Evolutionary conservation across 2,888 invertebrate species (phyloP).

Genomic region (Oxytorus armatus): DNA sequence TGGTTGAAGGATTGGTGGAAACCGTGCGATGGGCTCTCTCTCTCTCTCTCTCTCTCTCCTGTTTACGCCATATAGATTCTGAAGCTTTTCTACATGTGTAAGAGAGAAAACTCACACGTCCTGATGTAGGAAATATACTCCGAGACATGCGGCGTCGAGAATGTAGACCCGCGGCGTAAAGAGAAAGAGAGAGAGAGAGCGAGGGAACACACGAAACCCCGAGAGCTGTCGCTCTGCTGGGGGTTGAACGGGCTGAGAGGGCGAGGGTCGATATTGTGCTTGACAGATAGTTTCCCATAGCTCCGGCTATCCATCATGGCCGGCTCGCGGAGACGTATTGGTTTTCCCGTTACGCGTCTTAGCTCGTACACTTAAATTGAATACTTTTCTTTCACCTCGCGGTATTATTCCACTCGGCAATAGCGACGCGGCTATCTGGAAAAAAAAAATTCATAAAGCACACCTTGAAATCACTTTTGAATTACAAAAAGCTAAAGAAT

Average conservation of each 20-base stretch:
- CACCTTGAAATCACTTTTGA: background rate
- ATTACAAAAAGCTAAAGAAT: background rate
- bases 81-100: conserved; percentile 18
- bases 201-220: conserved; percentile 59
- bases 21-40: conserved; percentile 32
- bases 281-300: conserved; percentile 85
- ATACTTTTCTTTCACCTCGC: conserved; percentile 72
- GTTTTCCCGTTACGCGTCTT: conserved; percentile 82
- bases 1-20: conserved; percentile 66
- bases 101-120: conserved; percentile 55
- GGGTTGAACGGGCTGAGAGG: conserved; percentile 78
- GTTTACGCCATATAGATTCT: background rate
- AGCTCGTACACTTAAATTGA: conserved; percentile 79
- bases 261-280: conserved; percentile 84
- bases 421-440: background rate
- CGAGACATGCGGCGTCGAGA: conserved; percentile 52
- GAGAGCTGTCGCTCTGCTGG: conserved; percentile 74
- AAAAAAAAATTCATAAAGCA: background rate
- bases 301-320: conserved; percentile 84
- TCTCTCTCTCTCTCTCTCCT: conserved; percentile 9
- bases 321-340: conserved; percentile 82
- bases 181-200: conserved; percentile 41
- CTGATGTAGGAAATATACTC: conserved; percentile 58
- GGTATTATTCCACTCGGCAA: conserved; percentile 49
- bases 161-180: conserved; percentile 20